Evolutionary conservation across 2,797 vertebrate species (phyloP).

Genomic region (Leptatherina wallacei): DNA sequence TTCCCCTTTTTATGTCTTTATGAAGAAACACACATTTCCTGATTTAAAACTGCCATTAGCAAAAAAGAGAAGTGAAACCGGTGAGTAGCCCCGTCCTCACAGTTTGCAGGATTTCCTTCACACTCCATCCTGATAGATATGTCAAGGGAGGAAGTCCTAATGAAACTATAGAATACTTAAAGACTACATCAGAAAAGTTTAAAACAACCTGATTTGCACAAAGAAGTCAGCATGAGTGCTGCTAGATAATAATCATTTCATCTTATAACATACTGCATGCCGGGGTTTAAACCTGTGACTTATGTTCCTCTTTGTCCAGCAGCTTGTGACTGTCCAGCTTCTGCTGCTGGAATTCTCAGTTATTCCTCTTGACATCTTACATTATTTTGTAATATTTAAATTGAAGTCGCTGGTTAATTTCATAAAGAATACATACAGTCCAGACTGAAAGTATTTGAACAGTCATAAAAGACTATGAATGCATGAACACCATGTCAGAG

Average conservation of each 20-base stretch:
- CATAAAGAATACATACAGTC: neutral
- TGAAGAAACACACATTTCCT: slow-evolving; percentile 72
- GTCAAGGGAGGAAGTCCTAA: slow-evolving; percentile 34
- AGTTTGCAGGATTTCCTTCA: slow-evolving; percentile 57
- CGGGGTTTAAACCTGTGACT: slow-evolving; percentile 19
- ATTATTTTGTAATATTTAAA: neutral
- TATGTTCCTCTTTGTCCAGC: slow-evolving; percentile 40
- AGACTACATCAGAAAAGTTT: neutral
- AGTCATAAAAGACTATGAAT: neutral
- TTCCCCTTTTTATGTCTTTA: slow-evolving; percentile 27
- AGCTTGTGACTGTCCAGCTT: slow-evolving; percentile 4
- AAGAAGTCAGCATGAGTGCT: too few species aligned
- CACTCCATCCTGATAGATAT: slow-evolving; percentile 47
- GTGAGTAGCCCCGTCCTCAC: slow-evolving; percentile 27
- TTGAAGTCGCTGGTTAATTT: neutral
- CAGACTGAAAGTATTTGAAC: neutral
- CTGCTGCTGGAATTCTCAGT: slow-evolving; percentile 1
- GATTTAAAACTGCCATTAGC: slow-evolving; percentile 49
- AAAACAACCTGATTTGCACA: neutral
- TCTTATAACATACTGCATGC: neutral
- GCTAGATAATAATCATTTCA: neutral
- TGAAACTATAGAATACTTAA: slow-evolving; percentile 10
- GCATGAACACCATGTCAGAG: too few species aligned
- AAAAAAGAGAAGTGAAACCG: slow-evolving; percentile 77
- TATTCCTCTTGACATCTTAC: neutral